Percentiles rank a stretch among this genome's conserved stretches.
phyloP scores from a whole-genome alignment of 2,113 vertebrate species.

The Canis aureus region DNA sequence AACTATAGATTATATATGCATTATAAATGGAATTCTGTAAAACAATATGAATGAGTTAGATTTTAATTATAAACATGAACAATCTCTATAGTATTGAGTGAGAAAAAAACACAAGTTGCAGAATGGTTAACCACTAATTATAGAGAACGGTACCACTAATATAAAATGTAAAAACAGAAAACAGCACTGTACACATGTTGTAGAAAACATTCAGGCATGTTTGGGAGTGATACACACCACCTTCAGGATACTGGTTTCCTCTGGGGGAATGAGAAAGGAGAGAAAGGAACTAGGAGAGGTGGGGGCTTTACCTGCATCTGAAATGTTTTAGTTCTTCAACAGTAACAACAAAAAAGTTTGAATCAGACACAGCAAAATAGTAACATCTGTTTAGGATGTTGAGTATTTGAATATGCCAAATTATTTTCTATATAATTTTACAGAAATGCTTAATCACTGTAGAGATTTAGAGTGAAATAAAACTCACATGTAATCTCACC shows the following conservation, averaged over 20 bases:
- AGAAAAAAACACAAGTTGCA: constrained; percentile 17
- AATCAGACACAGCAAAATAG: not conserved
- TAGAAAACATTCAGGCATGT: not conserved
- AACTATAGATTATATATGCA: not conserved
- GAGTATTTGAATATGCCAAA: not conserved
- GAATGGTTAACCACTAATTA: not conserved
- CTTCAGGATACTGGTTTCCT: not conserved
- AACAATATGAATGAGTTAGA: not conserved
- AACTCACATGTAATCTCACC: not conserved
- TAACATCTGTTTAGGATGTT: constrained; percentile 59
- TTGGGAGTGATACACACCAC: not conserved
- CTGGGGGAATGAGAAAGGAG: not conserved
- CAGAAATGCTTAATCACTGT: not conserved
- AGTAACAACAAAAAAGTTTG: constrained; percentile 10
- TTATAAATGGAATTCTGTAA: not conserved
- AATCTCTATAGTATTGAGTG: not conserved
- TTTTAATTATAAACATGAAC: constrained; percentile 30
- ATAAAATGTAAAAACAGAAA: not conserved
- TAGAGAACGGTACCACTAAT: not conserved
- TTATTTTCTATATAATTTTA: constrained; percentile 49
- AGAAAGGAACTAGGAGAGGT: not conserved
- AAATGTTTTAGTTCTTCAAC: constrained; percentile 43
- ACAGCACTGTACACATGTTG: not conserved
- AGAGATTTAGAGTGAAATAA: constrained; percentile 42
- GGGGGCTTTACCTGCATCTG: not conserved